Conservation (phyloP, 2,113 vertebrate genomes). For the Vulpes vulpes region DNA sequence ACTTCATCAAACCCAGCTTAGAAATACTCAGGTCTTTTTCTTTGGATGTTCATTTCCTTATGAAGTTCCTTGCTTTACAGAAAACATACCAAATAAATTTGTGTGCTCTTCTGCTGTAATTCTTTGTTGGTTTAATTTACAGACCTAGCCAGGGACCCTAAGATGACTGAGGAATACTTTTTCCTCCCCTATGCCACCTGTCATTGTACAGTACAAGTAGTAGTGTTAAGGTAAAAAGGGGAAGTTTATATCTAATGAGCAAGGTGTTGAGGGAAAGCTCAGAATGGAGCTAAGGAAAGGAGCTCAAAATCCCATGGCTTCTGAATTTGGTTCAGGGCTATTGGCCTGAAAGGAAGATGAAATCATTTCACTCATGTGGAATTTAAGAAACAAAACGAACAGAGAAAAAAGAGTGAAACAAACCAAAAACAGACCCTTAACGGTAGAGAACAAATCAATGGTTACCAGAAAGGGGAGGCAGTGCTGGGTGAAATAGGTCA, state of each 20-base stretch:
- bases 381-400: neutral
- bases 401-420: neutral
- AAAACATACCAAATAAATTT: neutral
- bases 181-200: neutral
- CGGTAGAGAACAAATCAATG: neutral
- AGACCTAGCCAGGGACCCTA: neutral
- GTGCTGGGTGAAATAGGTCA: neutral
- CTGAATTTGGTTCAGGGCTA: neutral
- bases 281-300: neutral
- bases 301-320: neutral
- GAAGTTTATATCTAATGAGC: neutral
- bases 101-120: neutral
- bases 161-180: neutral
- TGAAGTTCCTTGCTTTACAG: neutral
- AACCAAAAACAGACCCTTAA: neutral
- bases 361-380: neutral
- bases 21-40: neutral
- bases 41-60: neutral
- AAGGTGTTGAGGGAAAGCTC: neutral
- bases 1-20: neutral
- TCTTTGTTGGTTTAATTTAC: neutral
- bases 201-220: neutral
- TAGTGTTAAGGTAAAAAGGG: neutral
- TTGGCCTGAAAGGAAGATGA: neutral
- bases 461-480: neutral